These are phyloP conservation scores for Erannis defoliaria DNA, from an alignment of 2,888 invertebrate genomes.

Conservation along the genomic window DNA sequence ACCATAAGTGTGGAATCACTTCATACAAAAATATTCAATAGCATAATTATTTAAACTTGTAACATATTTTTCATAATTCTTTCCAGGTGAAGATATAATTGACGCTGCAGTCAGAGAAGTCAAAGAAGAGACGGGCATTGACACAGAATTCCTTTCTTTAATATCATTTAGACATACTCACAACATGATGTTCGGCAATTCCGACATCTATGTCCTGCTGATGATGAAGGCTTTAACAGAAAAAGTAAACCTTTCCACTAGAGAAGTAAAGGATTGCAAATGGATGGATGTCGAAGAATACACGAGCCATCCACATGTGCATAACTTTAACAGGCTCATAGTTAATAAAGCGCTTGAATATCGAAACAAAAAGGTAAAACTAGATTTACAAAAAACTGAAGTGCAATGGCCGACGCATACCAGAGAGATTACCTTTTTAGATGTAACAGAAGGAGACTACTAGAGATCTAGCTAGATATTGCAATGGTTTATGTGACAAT, in stretches of 20 bases:
- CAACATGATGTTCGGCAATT: slow-evolving; percentile 91
- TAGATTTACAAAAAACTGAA: slow-evolving; percentile 85
- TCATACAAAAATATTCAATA: neutral
- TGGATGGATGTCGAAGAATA: slow-evolving; percentile 95
- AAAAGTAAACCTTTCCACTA: slow-evolving; percentile 88
- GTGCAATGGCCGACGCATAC: slow-evolving; percentile 69
- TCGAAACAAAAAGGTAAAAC: slow-evolving; percentile 85
- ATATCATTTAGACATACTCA: slow-evolving; percentile 93
- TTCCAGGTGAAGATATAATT: slow-evolving; percentile 92
- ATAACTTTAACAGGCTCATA: slow-evolving; percentile 89
- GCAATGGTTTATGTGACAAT: slow-evolving; percentile 4
- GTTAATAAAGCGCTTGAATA: slow-evolving; percentile 89
- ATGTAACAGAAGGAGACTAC: slow-evolving; percentile 58
- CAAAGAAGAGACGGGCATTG: slow-evolving; percentile 95
- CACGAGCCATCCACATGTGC: slow-evolving; percentile 89
- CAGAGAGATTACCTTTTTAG: slow-evolving; percentile 71
- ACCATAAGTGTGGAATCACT: too few relatives aligned
- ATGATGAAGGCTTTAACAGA: slow-evolving; percentile 89
- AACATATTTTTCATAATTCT: slow-evolving; percentile 8
- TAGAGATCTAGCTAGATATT: too few relatives aligned
- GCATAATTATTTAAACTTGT: neutral
- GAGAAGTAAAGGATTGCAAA: slow-evolving; percentile 91
- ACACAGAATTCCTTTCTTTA: slow-evolving; percentile 90
- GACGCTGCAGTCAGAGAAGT: slow-evolving; percentile 95
- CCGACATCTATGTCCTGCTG: slow-evolving; percentile 94